Conservation (phyloP, 2,888 invertebrate species). For the Thera obeliscata region DNA sequence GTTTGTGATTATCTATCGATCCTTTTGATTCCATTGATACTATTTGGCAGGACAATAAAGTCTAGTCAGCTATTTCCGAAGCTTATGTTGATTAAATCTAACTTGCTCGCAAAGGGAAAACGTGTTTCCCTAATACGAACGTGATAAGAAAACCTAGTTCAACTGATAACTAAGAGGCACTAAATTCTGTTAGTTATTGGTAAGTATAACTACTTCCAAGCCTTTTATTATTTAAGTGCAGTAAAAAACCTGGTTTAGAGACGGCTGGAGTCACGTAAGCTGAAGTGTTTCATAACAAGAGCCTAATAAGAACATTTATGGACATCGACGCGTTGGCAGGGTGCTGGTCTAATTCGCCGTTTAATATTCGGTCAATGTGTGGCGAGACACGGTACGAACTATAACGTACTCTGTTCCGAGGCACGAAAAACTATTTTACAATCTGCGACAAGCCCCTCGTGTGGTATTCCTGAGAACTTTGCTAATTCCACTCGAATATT, state of each 20-base stretch:
- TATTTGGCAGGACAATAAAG: constrained; percentile 11
- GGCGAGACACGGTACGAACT: constrained; percentile 35
- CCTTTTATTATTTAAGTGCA: constrained; percentile 32
- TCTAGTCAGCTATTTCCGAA: constrained; percentile 5
- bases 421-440: constrained; percentile 48
- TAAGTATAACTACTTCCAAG: constrained; percentile 35
- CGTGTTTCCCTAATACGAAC: constrained; percentile 16
- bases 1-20: constrained; percentile 63
- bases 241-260: constrained; percentile 39
- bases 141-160: constrained; percentile 29
- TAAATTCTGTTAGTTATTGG: constrained; percentile 38
- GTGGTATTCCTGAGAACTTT: constrained; percentile 63
- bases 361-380: constrained; percentile 77
- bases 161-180: constrained; percentile 26
- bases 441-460: constrained; percentile 59
- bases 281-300: constrained; percentile 56
- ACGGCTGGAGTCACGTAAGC: constrained; percentile 52
- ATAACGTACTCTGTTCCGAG: constrained; percentile 60
- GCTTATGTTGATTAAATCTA: constrained; percentile 28
- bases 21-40: constrained; percentile 46
- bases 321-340: constrained; percentile 61
- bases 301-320: constrained; percentile 71
- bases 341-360: constrained; percentile 68
- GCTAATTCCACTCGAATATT: constrained; percentile 66
- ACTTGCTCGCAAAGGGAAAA: constrained; percentile 20